phyloP scores from a whole-genome alignment of 2,113 vertebrate species.

The Piprites chloris region DNA sequence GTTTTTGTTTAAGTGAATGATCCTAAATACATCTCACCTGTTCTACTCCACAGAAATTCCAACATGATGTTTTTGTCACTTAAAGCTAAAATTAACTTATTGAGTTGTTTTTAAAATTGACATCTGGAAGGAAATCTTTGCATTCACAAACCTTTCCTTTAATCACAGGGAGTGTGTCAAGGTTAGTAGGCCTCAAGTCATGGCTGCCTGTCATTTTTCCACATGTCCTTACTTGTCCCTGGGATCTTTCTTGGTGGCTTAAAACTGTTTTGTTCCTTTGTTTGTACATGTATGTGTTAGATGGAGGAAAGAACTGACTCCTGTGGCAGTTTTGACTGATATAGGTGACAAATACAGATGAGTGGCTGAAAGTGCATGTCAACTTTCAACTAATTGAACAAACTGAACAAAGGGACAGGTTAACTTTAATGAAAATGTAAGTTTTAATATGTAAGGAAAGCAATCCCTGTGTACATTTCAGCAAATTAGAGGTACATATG shows the following conservation, averaged over 20 bases:
- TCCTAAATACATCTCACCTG: neutral
- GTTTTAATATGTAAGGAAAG: neutral
- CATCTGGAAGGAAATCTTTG: neutral
- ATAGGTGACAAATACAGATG: rapidly evolving
- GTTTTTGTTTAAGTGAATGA: neutral
- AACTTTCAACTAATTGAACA: neutral
- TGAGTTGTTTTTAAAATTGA: neutral
- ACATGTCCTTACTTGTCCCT: neutral
- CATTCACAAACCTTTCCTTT: neutral
- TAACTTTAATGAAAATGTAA: neutral
- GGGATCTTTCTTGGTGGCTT: neutral
- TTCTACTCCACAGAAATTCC: neutral
- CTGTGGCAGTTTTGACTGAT: neutral
- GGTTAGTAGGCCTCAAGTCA: neutral
- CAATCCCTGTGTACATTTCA: neutral
- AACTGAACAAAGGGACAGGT: neutral
- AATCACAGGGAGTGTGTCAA: neutral
- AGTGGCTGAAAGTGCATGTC: neutral
- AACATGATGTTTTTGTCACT: constrained; percentile 19
- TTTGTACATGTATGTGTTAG: neutral
- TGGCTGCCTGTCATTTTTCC: neutral
- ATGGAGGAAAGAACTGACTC: neutral
- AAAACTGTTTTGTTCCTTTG: neutral
- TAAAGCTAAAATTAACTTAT: constrained; percentile 7
- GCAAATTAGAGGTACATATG: neutral